Percentiles rank a stretch among this genome's conserved stretches.
Evolutionary conservation across 2,888 invertebrate species (phyloP).

Genomic region (Crematogaster levior): DNA sequence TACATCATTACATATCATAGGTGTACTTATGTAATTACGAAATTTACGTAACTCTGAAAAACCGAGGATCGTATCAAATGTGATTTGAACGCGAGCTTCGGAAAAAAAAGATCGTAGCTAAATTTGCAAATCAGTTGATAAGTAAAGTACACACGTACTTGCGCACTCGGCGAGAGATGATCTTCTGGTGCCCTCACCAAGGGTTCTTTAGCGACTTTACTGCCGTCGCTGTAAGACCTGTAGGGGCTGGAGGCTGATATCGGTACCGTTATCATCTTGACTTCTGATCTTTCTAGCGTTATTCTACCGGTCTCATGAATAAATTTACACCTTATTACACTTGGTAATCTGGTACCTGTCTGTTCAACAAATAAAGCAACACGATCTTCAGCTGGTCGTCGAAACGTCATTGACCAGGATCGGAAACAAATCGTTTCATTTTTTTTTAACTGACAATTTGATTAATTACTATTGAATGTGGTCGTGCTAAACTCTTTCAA

Average conservation of each 20-base stretch:
- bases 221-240: slow-evolving; percentile 83
- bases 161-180: slow-evolving; percentile 7
- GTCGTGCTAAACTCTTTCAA: background rate
- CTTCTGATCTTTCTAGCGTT: slow-evolving; percentile 14
- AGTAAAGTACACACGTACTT: background rate
- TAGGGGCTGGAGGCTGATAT: slow-evolving; percentile 82
- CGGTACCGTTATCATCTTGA: slow-evolving; percentile 83
- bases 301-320: slow-evolving; percentile 1
- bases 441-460: too few species aligned
- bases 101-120: background rate
- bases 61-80: background rate
- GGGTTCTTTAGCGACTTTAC: slow-evolving; percentile 79
- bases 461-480: too few species aligned
- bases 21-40: slow-evolving; percentile 35
- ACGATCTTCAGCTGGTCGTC: background rate
- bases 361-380: slow-evolving; percentile 21
- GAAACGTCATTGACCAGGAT: slow-evolving; percentile 13
- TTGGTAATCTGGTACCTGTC: slow-evolving; percentile 12
- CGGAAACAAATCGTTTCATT: background rate
- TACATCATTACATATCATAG: slow-evolving; percentile 4
- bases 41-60: slow-evolving; percentile 45
- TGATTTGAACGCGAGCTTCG: background rate
- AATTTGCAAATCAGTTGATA: background rate
- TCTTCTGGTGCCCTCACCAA: slow-evolving; percentile 77
- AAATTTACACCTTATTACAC: slow-evolving; percentile 16